A percentile compares a stretch with the other conserved stretches of the same genome.
Conservation (phyloP, 2,113 vertebrate genomes). For the Gallinago jamesoni region DNA sequence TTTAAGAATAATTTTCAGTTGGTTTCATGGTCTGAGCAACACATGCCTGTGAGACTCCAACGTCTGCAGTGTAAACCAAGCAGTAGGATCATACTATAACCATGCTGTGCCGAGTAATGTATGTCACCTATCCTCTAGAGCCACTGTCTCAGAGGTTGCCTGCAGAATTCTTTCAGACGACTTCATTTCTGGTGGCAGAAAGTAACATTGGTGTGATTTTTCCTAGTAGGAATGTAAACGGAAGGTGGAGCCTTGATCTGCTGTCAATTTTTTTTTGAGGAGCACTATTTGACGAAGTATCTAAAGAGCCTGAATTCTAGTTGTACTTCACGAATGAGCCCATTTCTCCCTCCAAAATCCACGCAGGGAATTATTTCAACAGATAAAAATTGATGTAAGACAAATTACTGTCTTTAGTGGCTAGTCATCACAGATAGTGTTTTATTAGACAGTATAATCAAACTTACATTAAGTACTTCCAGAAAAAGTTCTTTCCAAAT, state of each 20-base stretch:
- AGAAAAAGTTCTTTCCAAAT: neutral
- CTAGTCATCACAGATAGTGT: neutral
- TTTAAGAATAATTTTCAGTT: conserved; percentile 40
- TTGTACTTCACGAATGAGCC: neutral
- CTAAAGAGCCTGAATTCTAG: neutral
- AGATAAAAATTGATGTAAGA: neutral
- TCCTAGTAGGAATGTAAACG: neutral
- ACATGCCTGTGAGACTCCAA: neutral
- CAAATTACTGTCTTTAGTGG: neutral
- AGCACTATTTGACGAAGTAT: neutral
- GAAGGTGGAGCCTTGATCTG: neutral
- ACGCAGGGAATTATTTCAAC: neutral
- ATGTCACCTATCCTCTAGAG: neutral
- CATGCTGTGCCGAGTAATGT: neutral
- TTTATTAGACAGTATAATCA: neutral
- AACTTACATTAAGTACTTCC: neutral
- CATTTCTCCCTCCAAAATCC: neutral
- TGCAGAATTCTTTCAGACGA: neutral
- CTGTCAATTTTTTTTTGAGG: fast-evolving
- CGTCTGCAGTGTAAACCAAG: neutral
- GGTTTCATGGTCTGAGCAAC: conserved; percentile 14
- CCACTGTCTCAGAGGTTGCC: neutral
- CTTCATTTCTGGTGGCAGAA: neutral
- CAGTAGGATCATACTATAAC: neutral
- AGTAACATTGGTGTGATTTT: neutral